Evolutionary conservation across 2,888 invertebrate species (phyloP), one percentile per base, ranked within the genome.

Genomic region (Rhimphoctona megacephalus): DNA sequence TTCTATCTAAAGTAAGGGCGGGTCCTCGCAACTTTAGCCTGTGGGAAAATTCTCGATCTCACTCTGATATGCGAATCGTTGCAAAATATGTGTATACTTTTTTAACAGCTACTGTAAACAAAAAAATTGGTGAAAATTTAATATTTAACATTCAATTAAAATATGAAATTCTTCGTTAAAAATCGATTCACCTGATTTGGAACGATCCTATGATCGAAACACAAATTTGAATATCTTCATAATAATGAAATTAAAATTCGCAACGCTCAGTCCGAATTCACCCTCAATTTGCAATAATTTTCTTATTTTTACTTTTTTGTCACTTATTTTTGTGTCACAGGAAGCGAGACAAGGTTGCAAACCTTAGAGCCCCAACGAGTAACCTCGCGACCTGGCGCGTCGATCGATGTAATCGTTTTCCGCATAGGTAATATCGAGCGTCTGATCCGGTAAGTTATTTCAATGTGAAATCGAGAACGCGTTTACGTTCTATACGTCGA

Each of bases 371-470:
- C 22, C 25, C 36, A n/a, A 66, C 9, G 39, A 72, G n/a, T 19
- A 17, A 33, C 69, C 82, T 67, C 43, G 43, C n/a, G 39, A 30
- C 69, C 79, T 22, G 49, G 30, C 64, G 61, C 77, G 74, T 74
- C 88, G 88, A 89, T 89, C 88, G 85, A 90, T 88, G 88, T 88
- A 89, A 90, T 89, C 88, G 88, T 88, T 88, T 88, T 81, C 81
- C 87, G 88, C 86, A 87, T 87, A 86, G 85, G 88, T 85, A 89
- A 88, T 87, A 90, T 88, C 86, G 84, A 85, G 79, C 88, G 88
- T 88, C 89, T 88, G 90, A 90, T 90, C 89, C 89, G 88, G 69
- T 88, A 88, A 90, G 86, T 90, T 90, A 90, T 90, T 90, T 90
- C 87, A 77, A 85, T 85, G 82, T 83, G 86, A 90, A 88, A 89